Percentiles rank a stretch among this genome's conserved stretches.
Evolutionary conservation across 2,113 vertebrate genomes (phyloP).

Genomic region (Tragelaphus strepsiceros): DNA sequence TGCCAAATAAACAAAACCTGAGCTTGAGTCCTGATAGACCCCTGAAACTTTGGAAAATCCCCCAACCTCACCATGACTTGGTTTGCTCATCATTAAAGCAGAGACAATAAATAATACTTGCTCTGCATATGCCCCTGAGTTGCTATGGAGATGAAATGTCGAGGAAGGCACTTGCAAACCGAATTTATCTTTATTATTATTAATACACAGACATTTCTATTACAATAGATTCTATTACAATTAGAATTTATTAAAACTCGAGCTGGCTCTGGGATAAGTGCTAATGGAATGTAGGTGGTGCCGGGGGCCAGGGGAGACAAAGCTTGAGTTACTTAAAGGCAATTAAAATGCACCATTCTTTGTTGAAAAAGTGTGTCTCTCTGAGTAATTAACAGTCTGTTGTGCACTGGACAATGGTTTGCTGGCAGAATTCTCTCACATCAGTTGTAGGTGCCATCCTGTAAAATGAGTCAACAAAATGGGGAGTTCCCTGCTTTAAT

Average conservation of each 20-base stretch:
- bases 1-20: background rate
- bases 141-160: background rate
- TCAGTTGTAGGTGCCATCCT: background rate
- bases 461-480: background rate
- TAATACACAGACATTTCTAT: constrained; percentile 44
- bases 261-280: background rate
- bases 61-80: background rate
- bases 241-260: constrained; percentile 26
- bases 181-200: constrained; percentile 46
- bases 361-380: background rate
- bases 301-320: background rate
- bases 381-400: constrained; percentile 8
- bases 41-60: background rate
- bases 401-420: background rate
- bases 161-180: background rate
- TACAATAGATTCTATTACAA: background rate
- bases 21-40: background rate
- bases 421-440: background rate
- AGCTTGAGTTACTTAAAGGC: constrained; percentile 38
- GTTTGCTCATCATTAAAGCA: background rate
- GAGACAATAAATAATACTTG: background rate
- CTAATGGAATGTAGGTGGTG: background rate
- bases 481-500: background rate
- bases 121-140: background rate
- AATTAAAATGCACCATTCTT: constrained; percentile 34